A percentile compares a stretch with the other conserved stretches of the same genome.
These are phyloP conservation scores for Drosophila siamana DNA, from an alignment of 2,888 invertebrate species.

Conservation along the genomic window DNA sequence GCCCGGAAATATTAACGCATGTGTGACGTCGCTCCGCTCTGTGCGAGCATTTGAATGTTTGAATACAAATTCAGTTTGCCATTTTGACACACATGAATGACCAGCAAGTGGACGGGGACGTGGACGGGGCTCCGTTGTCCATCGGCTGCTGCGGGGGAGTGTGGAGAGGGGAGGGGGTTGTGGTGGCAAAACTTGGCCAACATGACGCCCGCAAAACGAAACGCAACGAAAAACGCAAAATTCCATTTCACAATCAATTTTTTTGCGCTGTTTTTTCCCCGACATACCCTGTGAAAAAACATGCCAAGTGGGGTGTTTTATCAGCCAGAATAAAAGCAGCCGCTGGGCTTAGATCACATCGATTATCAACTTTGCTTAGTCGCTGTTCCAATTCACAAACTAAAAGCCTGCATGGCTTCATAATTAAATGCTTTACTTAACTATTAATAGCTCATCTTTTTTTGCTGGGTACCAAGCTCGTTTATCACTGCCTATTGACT, in stretches of 20 bases:
- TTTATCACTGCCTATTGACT: too few species aligned
- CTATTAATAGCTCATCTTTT: too few species aligned
- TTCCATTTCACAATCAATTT: slow-evolving; percentile 51
- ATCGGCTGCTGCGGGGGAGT: too few species aligned
- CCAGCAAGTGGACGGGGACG: slow-evolving; percentile 55
- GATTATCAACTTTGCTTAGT: too few species aligned
- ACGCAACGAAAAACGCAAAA: slow-evolving; percentile 39
- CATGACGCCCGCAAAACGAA: slow-evolving; percentile 55
- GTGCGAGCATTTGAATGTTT: slow-evolving; percentile 68
- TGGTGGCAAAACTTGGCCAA: slow-evolving; percentile 45
- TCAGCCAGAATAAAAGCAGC: too few species aligned
- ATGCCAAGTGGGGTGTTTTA: neutral
- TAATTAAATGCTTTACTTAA: too few species aligned
- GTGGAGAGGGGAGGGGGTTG: slow-evolving; percentile 3
- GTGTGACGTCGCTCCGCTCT: slow-evolving; percentile 56
- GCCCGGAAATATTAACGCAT: slow-evolving; percentile 81
- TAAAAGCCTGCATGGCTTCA: too few species aligned
- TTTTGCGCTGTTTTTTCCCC: neutral
- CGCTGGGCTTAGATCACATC: too few species aligned
- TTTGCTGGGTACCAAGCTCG: too few species aligned
- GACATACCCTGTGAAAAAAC: neutral
- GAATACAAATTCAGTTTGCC: slow-evolving; percentile 79
- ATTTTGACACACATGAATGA: slow-evolving; percentile 81
- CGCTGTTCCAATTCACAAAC: too few species aligned
- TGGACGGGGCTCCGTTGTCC: slow-evolving; percentile 4